Base-by-base conservation (phyloP, 2,113 vertebrate species). In the Labeo rohita region DNA sequence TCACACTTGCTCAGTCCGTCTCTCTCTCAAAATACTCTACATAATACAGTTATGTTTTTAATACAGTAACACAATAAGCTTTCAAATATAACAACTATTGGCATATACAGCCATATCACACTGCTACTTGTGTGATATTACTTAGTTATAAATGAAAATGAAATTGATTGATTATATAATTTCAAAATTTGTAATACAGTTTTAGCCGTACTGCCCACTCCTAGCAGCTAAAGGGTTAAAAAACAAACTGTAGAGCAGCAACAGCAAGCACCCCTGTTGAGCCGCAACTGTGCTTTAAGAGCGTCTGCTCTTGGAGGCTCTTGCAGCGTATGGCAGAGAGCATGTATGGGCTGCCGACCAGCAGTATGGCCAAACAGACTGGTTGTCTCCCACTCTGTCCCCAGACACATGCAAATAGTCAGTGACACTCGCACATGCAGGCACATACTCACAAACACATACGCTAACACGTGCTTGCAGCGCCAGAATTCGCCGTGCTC, bases 311-410 rank as follows among this genome's bases (percentile, higher is more conserved):
- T 82, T 86, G 73, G 85, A 90, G 87, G 85, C 79, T 77, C 7
- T 86, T 92, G 79, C 81, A 83, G 89, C 84, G 86, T 79, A 74
- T 90, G 90, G 88, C 87, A 86, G 89, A 85, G 79, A 85, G 85
- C 78, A 90, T 91, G 88, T 89, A 89, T 87, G 89, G 85, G 90
- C 89, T 90, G 90, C 89, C 90, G 91, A 91, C 89, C 88, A 86
- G 90, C 92, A 94, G 93, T 93, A 92, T 94, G 93, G 91, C 92
- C 91, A 91, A 93, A 92, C 93, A 95, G 94, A 93, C 94, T 94
- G 93, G 70, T 92, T 81, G 93, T 94, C 93, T 94, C 91, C 91
- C 93, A 93, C 93, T 94, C 91, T 87, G 88, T 92, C 92, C 93
- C 90, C 87, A 92, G 90, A 92, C 91, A 84, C 92, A 91, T 89